Base-by-base conservation (phyloP, 2,888 invertebrate species). In the Cephus spinipes region DNA sequence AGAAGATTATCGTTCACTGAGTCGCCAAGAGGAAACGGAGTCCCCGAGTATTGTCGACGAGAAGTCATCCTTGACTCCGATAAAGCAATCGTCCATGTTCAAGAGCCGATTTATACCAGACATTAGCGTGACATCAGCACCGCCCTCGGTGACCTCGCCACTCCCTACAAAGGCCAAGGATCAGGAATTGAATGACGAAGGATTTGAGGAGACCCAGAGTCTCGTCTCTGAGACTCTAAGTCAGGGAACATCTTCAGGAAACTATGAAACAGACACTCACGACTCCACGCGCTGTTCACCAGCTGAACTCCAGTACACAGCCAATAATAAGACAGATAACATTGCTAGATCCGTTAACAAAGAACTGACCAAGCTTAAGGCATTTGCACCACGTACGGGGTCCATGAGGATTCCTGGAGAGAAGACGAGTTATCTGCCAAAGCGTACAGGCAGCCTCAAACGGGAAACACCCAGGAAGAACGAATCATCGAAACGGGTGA, bases 151-250 rank as follows among this genome's bases (percentile, higher is more conserved):
- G 0, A 12, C 83, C 32, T 89, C 85, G 77, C 55, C 55, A 2
- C 90, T 87, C 75, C 88, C 85, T 76, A 92, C 83, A 31, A 89
- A 88, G 79, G 90, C 78, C 80, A 91, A 89, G 85, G 95, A 96
- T 82, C 95, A 95, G 82, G 97, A 97, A 85, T 90, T 95, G 73
- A 96, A 97, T 87, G 97, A 97, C 89, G 97, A 97, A 93, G 97
- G 97, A 12, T 97, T 97, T 87, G 97, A 97, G 90, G 97, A 97
- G 92, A 97, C 97, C 0, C 97, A 97, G 88, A 97, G 97, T 88
- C 92, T 97, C 76, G 96, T 97, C 87, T 97, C 97, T 0, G 97
- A 97, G 89, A 97, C 96, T 11, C 95, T 96, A 4, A 97, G 97
- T 73, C 97, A 97, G 86, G 97, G 96, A 73, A 96, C 96, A 2